A percentile compares a stretch with the other conserved stretches of the same genome.
Evolutionary conservation across 2,113 vertebrate species (phyloP).

Genomic region (Synodontis membranacea): DNA sequence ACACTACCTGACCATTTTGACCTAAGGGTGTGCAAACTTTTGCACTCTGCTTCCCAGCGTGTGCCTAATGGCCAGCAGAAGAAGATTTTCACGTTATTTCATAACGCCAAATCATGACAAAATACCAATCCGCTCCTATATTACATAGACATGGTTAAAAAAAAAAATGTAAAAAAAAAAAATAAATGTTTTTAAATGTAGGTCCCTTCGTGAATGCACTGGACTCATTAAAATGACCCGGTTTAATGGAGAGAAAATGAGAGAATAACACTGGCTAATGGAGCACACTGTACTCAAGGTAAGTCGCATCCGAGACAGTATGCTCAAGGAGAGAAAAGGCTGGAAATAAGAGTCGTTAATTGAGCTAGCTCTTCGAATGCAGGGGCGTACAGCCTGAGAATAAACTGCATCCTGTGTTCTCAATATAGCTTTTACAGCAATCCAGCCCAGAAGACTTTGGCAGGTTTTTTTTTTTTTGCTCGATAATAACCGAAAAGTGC

Average conservation of each 20-base stretch:
- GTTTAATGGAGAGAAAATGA: conserved; percentile 26
- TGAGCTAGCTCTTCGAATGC: background rate
- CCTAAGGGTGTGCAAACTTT: background rate
- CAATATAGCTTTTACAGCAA: background rate
- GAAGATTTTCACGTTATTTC: background rate
- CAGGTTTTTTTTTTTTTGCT: background rate
- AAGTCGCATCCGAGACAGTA: conserved; percentile 22
- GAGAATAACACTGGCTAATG: conserved; percentile 35
- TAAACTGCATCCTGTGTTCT: background rate
- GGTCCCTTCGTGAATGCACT: conserved; percentile 17
- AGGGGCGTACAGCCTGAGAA: background rate
- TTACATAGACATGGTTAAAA: conserved; percentile 12
- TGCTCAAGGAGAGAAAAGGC: conserved; percentile 1
- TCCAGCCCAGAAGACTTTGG: conserved; percentile 11
- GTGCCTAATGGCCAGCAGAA: background rate
- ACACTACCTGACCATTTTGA: background rate
- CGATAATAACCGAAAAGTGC: conserved; percentile 16
- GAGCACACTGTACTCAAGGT: conserved; percentile 19
- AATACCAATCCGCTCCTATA: background rate
- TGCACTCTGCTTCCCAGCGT: background rate
- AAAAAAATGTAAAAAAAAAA: background rate
- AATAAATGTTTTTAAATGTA: conserved; percentile 16
- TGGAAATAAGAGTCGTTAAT: background rate
- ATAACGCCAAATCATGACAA: background rate
- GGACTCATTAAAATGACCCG: background rate